Evolutionary conservation across 2,797 vertebrate genomes (phyloP).

Genomic region (Lacerta viridis): DNA sequence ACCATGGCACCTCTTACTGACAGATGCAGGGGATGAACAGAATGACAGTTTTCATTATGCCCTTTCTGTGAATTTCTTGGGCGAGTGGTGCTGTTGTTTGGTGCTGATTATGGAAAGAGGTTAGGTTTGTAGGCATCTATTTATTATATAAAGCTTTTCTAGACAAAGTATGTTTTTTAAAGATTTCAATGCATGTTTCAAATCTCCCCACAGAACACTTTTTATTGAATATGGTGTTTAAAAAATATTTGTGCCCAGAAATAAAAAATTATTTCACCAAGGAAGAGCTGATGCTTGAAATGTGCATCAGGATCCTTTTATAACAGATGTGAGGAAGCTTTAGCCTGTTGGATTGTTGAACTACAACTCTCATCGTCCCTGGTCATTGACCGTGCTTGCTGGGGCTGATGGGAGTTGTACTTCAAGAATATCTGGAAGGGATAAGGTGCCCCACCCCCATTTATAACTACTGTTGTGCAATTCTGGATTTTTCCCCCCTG

Average conservation of each 20-base stretch:
- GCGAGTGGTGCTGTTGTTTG: not conserved
- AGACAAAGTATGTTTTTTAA: too few species aligned
- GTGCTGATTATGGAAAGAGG: not conserved
- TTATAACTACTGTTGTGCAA: not conserved
- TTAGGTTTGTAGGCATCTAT: not conserved
- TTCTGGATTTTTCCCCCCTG: not conserved
- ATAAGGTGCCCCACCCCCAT: too few species aligned
- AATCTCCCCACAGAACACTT: not conserved
- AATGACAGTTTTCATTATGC: constrained; percentile 1
- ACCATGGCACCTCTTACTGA: not conserved
- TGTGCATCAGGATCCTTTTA: not conserved
- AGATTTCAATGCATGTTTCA: not conserved
- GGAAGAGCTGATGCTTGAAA: not conserved
- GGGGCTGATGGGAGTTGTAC: too few species aligned
- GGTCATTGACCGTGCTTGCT: too few species aligned
- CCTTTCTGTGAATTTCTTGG: not conserved
- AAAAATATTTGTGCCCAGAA: not conserved
- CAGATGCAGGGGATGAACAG: not conserved
- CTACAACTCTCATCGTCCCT: too few species aligned
- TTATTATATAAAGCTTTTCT: not conserved
- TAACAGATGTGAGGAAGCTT: too few species aligned
- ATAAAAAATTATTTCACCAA: not conserved
- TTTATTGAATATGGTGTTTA: not conserved
- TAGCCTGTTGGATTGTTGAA: too few species aligned
- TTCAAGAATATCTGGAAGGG: too few species aligned